Percentiles rank a stretch among this genome's conserved stretches.
Evolutionary conservation across 2,888 invertebrate species (phyloP).

Genomic region (Cremastinae sp.): DNA sequence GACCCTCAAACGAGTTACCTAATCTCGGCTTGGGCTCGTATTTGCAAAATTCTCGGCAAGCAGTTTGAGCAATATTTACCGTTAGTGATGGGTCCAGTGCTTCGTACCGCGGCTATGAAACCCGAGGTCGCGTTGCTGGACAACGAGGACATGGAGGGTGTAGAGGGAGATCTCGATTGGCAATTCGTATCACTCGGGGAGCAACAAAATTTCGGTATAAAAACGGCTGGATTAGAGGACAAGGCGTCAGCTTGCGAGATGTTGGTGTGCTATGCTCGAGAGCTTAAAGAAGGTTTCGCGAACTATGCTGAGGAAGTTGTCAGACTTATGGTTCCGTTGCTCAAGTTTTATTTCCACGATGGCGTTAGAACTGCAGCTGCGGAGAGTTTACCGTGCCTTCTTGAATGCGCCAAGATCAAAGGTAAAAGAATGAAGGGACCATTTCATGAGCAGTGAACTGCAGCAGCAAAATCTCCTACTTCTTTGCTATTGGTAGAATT

Average conservation of each 20-base stretch:
- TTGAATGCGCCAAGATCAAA: constrained; percentile 92
- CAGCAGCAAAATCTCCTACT: not conserved
- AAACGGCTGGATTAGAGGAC: constrained; percentile 95
- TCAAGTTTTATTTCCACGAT: constrained; percentile 97
- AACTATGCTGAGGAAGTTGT: constrained; percentile 89
- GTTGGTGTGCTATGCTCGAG: constrained; percentile 96
- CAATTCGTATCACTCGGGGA: constrained; percentile 96
- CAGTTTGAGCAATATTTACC: constrained; percentile 96
- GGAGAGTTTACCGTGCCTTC: constrained; percentile 92
- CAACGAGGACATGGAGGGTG: constrained; percentile 90
- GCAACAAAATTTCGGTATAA: constrained; percentile 96
- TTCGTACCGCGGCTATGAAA: constrained; percentile 94
- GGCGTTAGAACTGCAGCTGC: constrained; percentile 96
- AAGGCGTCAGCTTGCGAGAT: constrained; percentile 98
- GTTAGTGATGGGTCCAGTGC: constrained; percentile 96
- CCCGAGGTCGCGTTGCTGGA: constrained; percentile 95
- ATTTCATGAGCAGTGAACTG: too few relatives aligned
- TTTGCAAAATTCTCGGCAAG: constrained; percentile 94
- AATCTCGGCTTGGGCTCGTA: constrained; percentile 99
- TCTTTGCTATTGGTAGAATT: too few relatives aligned
- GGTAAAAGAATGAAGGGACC: constrained; percentile 81
- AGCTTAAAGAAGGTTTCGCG: constrained; percentile 91
- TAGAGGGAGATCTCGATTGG: constrained; percentile 95
- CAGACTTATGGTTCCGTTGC: constrained; percentile 91
- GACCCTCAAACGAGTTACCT: constrained; percentile 98